Conservation (phyloP, 2,113 vertebrate species). For the Chlorocebus sabaeus region DNA sequence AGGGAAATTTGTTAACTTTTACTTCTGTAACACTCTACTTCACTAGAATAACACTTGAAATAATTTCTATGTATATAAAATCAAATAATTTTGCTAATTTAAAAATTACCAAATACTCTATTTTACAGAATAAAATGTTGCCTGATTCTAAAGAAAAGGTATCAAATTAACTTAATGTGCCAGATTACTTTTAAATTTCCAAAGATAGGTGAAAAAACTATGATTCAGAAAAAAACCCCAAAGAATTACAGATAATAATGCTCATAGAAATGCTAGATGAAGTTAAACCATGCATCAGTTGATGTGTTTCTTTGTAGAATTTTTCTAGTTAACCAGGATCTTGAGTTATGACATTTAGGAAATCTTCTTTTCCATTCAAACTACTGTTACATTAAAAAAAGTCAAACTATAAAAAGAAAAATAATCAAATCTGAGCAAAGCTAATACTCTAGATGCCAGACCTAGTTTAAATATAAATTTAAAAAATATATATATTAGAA, state of each 20-base stretch:
- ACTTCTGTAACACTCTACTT: background rate
- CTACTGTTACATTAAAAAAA: background rate
- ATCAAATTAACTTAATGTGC: background rate
- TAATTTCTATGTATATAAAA: background rate
- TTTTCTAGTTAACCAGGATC: background rate
- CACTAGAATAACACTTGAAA: background rate
- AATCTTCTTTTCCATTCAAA: background rate
- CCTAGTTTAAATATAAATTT: slow-evolving; percentile 16
- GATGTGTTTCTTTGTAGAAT: background rate
- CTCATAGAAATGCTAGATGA: background rate
- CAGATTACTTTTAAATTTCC: slow-evolving; percentile 13
- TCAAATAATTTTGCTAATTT: background rate
- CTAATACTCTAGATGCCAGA: background rate
- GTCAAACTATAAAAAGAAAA: slow-evolving; percentile 23
- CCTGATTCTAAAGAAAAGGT: background rate
- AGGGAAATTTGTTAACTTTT: background rate
- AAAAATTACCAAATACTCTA: background rate
- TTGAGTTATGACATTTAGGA: background rate
- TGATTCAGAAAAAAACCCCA: background rate
- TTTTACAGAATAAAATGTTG: background rate
- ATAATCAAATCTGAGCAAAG: slow-evolving; percentile 12
- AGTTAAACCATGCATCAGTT: background rate
- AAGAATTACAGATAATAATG: background rate
- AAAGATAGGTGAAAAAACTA: background rate
- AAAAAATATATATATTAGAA: background rate